A percentile compares a stretch with the other conserved stretches of the same genome.
phyloP scores from a whole-genome alignment of 2,888 invertebrate species.

The Plagodis pulveraria region DNA sequence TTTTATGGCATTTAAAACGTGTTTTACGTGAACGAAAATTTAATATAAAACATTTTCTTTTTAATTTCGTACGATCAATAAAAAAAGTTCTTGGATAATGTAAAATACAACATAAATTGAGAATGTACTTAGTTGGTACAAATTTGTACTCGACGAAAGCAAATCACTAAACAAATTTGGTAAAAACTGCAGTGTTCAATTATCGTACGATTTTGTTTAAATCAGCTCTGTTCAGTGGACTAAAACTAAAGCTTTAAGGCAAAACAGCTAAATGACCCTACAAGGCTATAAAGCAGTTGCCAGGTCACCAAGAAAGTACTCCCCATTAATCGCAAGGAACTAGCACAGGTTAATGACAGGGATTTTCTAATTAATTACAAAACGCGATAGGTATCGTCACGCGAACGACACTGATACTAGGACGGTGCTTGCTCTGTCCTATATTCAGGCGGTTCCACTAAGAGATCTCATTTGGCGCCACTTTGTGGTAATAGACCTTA shows the following conservation, averaged over 20 bases:
- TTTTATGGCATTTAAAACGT: no score
- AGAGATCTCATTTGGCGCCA: slow-evolving; percentile 38
- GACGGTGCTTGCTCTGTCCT: slow-evolving; percentile 55
- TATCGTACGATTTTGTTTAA: no score
- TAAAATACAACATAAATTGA: no score
- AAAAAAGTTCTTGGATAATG: no score
- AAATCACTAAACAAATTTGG: no score
- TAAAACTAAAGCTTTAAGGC: neutral
- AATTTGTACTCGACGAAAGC: no score
- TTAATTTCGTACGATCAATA: no score
- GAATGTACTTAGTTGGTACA: no score
- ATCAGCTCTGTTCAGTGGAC: no score
- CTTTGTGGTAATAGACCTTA: slow-evolving; percentile 28
- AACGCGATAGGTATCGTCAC: slow-evolving; percentile 66
- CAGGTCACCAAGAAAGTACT: slow-evolving; percentile 26
- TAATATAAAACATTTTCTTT: no score
- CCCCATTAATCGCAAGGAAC: slow-evolving; percentile 53
- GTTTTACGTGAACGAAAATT: no score
- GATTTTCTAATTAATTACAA: slow-evolving; percentile 76
- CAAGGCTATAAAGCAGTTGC: slow-evolving; percentile 14
- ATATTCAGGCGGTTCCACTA: slow-evolving; percentile 42
- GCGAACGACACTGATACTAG: slow-evolving; percentile 58
- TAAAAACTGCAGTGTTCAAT: no score
- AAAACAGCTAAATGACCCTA: neutral
- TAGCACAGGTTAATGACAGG: slow-evolving; percentile 69